A percentile compares a stretch with the other conserved stretches of the same genome.
phyloP scores from a whole-genome alignment of 2,888 invertebrate species.

The Entomobrya proxima region DNA sequence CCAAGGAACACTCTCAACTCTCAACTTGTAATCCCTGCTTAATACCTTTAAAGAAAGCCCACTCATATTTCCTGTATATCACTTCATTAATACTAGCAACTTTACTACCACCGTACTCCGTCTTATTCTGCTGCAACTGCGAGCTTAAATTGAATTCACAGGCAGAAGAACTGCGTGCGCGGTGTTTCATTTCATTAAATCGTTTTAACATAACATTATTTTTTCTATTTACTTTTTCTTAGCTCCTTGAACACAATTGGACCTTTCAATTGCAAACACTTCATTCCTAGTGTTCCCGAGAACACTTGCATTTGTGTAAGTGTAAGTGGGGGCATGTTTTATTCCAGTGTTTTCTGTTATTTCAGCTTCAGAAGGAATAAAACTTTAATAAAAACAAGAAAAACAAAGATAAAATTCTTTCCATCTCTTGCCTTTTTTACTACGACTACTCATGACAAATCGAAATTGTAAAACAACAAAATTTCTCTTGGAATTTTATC shows the following conservation, averaged over 20 bases:
- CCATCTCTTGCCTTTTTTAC: background rate
- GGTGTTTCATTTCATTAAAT: background rate
- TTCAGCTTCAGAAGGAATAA: background rate
- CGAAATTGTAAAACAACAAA: background rate
- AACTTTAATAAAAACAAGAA: background rate
- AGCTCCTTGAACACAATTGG: too few relatives aligned
- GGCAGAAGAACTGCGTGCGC: background rate
- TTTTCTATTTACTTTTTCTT: too few relatives aligned
- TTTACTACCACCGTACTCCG: background rate
- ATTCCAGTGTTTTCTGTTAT: background rate
- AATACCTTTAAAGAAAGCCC: constrained; percentile 25
- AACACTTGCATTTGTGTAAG: too few relatives aligned
- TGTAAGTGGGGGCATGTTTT: background rate
- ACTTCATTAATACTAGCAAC: constrained; percentile 6
- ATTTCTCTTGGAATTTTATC: background rate
- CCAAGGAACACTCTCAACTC: background rate
- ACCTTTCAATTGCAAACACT: too few relatives aligned
- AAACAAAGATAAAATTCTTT: constrained; percentile 13
- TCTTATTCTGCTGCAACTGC: background rate
- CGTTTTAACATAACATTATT: too few relatives aligned
- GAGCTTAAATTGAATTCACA: constrained; percentile 2
- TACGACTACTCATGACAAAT: background rate
- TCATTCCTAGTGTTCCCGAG: too few relatives aligned
- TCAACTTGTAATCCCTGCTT: constrained; percentile 19
- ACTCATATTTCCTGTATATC: constrained; percentile 27